Percentiles rank a stretch among this genome's conserved stretches.
Evolutionary conservation across 2,888 invertebrate species (phyloP).

Genomic region (Napeogenes inachia): DNA sequence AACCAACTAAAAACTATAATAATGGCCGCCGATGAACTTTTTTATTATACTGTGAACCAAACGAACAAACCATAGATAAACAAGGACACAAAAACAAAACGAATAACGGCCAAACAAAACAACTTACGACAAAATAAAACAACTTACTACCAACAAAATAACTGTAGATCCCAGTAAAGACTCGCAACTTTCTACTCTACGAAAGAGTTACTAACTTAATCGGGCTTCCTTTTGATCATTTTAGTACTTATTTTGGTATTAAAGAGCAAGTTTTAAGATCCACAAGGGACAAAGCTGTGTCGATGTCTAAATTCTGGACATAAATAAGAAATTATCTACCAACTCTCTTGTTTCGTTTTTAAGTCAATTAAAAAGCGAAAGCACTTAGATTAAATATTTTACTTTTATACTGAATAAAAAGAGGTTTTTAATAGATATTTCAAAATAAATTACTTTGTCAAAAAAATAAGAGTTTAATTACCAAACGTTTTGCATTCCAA

Average conservation of each 20-base stretch:
- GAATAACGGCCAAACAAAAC: constrained; percentile 14
- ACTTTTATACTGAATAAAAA: too few relatives aligned
- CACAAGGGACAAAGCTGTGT: neutral
- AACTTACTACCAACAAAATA: constrained; percentile 15
- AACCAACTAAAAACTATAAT: too few relatives aligned
- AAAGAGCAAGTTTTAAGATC: constrained; percentile 3
- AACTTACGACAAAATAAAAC: constrained; percentile 11
- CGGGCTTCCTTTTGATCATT: constrained; percentile 18
- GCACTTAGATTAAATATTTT: too few relatives aligned
- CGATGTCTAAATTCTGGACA: neutral
- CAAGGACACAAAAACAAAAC: constrained; percentile 10
- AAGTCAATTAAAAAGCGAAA: neutral
- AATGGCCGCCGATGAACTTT: too few relatives aligned
- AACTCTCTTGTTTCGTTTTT: neutral
- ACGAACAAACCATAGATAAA: neutral
- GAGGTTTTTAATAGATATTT: too few relatives aligned
- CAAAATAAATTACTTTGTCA: too few relatives aligned
- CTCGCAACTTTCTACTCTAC: constrained; percentile 23
- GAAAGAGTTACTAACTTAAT: constrained; percentile 25
- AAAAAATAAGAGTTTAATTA: too few relatives aligned
- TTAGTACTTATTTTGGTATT: constrained; percentile 19
- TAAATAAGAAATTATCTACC: neutral
- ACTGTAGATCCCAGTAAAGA: constrained; percentile 22
- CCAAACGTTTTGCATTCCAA: too few relatives aligned
- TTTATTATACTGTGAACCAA: neutral